Evolutionary conservation across 2,797 vertebrate genomes (phyloP).

Genomic region (Hyperoplus immaculatus): DNA sequence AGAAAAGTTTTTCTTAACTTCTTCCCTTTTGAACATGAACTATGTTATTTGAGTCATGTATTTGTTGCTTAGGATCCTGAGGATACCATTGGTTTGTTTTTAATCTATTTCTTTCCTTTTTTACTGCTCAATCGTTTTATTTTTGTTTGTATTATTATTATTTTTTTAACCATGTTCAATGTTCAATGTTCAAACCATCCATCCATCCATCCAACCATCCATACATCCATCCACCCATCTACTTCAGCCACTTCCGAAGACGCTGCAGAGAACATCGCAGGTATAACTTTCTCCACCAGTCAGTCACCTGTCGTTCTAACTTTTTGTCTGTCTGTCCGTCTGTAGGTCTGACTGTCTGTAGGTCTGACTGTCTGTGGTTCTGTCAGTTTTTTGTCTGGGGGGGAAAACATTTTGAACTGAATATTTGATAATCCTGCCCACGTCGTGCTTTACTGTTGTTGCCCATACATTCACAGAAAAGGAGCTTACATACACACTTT

Average conservation of each 20-base stretch:
- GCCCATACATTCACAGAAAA: conserved; percentile 28
- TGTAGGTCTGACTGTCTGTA: conserved; percentile 37
- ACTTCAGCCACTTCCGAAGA: conserved; percentile 78
- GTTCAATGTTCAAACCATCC: conserved; percentile 38
- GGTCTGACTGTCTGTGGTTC: conserved; percentile 44
- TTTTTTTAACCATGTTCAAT: too few species aligned
- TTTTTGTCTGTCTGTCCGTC: conserved; percentile 51
- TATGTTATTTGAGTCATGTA: too few species aligned
- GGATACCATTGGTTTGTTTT: too few species aligned
- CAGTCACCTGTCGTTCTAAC: conserved; percentile 66
- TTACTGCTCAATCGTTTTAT: too few species aligned
- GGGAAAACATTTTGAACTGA: conserved; percentile 54
- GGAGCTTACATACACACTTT: neutral
- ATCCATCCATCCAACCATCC: conserved; percentile 63
- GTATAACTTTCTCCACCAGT: conserved; percentile 80
- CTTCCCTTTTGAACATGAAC: too few species aligned
- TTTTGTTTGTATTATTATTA: too few species aligned
- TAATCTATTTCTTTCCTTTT: too few species aligned
- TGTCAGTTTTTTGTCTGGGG: conserved; percentile 41
- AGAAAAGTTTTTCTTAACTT: too few species aligned
- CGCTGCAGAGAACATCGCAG: conserved; percentile 75
- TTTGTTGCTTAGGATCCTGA: too few species aligned
- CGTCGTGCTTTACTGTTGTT: conserved; percentile 45
- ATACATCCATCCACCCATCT: conserved; percentile 59
- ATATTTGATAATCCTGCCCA: conserved; percentile 67